Evolutionary conservation across 1,140 invertebrate species (phyloP), one percentile per base, ranked within the genome.

Genomic region (Hycleus phaleratus): DNA sequence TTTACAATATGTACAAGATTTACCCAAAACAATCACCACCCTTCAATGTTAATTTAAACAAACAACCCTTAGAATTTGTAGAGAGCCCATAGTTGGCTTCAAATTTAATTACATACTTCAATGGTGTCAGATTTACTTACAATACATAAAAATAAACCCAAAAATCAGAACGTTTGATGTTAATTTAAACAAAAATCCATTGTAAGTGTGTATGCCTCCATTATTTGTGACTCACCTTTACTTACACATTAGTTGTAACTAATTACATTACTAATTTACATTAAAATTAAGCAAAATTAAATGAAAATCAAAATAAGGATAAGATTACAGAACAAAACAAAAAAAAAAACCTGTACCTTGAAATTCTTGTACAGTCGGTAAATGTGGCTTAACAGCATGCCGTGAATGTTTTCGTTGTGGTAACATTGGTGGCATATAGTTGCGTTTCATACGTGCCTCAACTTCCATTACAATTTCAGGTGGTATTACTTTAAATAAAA

Each of bases 381-480:
- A 71, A 64, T 77, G 70, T 3, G 72, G 69, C 60, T 73, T 72
- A 45, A 64, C 69, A 26, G 63, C 60, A 53, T 70, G 71, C 47
- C 70, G 62, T 45, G 69, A 70, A 48, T 69, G 71, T 59, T 74
- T 74, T 24, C 72, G 69, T 61, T 64, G 63, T 25, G 68, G 62
- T 38, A 71, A 68, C 56, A 73, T 75, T n/a, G 73, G 71, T 8
- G 74, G 70, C 65, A 70, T 65, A 58, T 69, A 67, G 51, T 73
- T 72, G 56, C 89, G 81, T 70, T 90, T 88, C 89, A 93, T 93
- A 70, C 90, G 82, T 71, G 85, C 86, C 79, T 92, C 90, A 58
- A 92, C 90, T 73, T 92, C 90, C 79, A 87, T 84, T 64, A 91
- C 84, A 72, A 92, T 77, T 74, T 93, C 88, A 60, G 87, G 87